Evolutionary conservation across 2,113 vertebrate species (phyloP).

Genomic region (Varanus komodoensis): DNA sequence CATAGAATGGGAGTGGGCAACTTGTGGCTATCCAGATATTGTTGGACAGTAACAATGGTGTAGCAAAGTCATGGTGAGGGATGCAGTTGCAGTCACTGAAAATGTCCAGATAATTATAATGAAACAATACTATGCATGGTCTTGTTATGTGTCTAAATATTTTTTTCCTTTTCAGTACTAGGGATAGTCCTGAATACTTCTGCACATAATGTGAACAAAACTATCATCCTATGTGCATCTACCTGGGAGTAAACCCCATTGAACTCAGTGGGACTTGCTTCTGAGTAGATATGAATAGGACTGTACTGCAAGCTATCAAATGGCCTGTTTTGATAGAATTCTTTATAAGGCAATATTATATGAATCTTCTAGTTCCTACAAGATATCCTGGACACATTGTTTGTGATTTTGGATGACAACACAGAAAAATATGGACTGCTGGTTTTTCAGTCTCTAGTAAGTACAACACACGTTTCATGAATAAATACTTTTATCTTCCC

Average conservation of each 20-base stretch:
- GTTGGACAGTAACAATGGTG: too few relatives aligned
- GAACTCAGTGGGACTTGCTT: neutral
- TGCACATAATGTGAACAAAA: neutral
- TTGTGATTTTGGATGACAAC: conserved; percentile 96
- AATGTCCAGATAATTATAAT: neutral
- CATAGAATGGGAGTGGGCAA: neutral
- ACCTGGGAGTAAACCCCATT: neutral
- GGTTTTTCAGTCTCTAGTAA: conserved; percentile 96
- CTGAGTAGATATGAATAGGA: neutral
- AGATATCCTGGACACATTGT: conserved; percentile 94
- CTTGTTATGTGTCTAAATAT: neutral
- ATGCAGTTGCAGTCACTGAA: neutral
- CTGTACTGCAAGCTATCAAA: neutral
- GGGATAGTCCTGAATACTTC: neutral
- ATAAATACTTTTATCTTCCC: conserved; percentile 17
- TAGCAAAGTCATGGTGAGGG: too few relatives aligned
- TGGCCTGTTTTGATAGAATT: conserved; percentile 21
- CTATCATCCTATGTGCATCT: neutral
- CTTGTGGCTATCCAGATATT: too few relatives aligned
- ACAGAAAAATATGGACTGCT: conserved; percentile 95
- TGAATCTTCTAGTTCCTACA: conserved; percentile 86
- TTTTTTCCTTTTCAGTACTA: neutral
- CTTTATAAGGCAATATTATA: conserved; percentile 20
- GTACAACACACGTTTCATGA: conserved; percentile 47
- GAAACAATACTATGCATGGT: neutral